Base-by-base conservation (phyloP, 2,113 vertebrate species). In the Opisthocomus hoazin region DNA sequence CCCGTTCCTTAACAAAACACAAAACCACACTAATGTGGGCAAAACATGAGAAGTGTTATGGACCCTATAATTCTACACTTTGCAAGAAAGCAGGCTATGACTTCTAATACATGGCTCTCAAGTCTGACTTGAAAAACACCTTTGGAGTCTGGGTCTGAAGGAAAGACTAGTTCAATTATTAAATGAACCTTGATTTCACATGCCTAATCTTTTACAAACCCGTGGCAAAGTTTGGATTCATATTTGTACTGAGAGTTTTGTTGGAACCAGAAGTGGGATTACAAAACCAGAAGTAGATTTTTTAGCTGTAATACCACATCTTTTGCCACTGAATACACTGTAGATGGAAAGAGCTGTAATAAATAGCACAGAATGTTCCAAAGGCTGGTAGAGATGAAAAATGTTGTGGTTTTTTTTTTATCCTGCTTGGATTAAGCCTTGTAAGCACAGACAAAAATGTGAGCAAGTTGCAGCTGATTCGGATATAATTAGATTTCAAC, bases 341-440 rank as follows among this genome's bases (percentile, higher is more conserved):
- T 36, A 74, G 60, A 64, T 78, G 80, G 91, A 95, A 94, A 94
- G 36, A 84, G 68, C n/a, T 78, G 65, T 17, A 87, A 70, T 41
- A 91, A 95, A 81, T 29, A 84, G 56, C 60, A 95, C 63, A 82
- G 48, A 82, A 88, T 57, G 80, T 94, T 95, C 91, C 37, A 89
- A 94, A 89, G 39, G 56, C 51, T 89, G 64, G 77, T 58, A 75
- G 64, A 84, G 34, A 92, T 19, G 34, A 87, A 92, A 90, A 81
- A 91, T 20, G 43, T 26, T 61, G 34, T n/a, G 3, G 7, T 83
- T 77, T 3, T 10, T 66, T 76, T 71, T 79, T 90, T 8, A 57
- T 76, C 51, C 76, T 70, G 58, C 29, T 88, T 86, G 60, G 51
- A 68, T 26, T 80, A 46, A 66, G 45, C 30, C 79, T 77, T 87